These are phyloP conservation scores for Tholera decimalis DNA, from an alignment of 2,888 invertebrate genomes.

Conservation along the genomic window DNA sequence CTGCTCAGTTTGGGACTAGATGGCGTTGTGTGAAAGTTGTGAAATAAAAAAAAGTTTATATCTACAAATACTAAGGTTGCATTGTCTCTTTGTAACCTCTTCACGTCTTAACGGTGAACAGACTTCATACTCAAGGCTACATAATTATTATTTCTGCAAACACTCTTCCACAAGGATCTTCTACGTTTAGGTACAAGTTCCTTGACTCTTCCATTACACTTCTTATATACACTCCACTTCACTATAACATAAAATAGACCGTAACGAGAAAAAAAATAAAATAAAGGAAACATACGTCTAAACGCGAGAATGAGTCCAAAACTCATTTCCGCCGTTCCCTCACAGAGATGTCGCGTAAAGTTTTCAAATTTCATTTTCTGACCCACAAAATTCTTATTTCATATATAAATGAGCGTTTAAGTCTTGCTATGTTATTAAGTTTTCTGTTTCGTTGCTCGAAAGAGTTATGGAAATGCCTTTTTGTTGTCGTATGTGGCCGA, in stretches of 20 bases:
- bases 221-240: too few species aligned
- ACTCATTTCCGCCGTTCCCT: conserved; percentile 67
- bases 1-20: too few species aligned
- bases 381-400: conserved; percentile 56
- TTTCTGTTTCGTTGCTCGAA: conserved; percentile 25
- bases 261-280: conserved; percentile 54
- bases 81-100: too few species aligned
- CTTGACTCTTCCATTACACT: conserved; percentile 16
- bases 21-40: too few species aligned
- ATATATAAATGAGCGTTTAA: conserved; percentile 55
- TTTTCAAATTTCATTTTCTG: conserved; percentile 67
- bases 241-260: conserved; percentile 15
- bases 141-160: conserved; percentile 20
- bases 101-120: too few species aligned
- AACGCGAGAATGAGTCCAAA: conserved; percentile 62
- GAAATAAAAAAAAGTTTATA: too few species aligned
- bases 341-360: conserved; percentile 53
- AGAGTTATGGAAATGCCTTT: too few species aligned
- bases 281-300: conserved; percentile 60
- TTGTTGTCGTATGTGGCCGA: too few species aligned
- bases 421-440: conserved; percentile 31
- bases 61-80: too few species aligned
- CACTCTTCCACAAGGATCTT: conserved; percentile 15
- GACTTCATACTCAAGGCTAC: too few species aligned
- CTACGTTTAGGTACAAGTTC: too few species aligned